Conservation (phyloP, 1,140 invertebrate species). For the Cotesia glomerata region DNA sequence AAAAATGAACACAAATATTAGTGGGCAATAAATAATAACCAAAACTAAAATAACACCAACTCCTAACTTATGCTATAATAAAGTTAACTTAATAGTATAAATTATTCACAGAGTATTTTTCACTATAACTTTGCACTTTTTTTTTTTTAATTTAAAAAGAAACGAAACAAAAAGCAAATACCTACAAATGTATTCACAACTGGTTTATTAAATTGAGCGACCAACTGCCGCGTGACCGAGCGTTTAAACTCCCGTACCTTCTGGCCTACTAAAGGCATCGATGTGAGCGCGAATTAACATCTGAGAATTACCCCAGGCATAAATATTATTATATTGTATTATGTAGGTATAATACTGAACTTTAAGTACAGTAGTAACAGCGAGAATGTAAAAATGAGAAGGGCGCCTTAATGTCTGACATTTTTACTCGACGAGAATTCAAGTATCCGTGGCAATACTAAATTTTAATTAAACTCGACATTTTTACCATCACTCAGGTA, state of each 20-base stretch:
- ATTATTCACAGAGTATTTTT: slow-evolving; percentile 7
- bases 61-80: background rate
- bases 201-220: slow-evolving; percentile 49
- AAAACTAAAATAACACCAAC: background rate
- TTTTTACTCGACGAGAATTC: no score
- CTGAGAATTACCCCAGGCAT: background rate
- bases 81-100: slow-evolving; percentile 11
- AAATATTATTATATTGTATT: background rate
- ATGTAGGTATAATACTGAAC: no score
- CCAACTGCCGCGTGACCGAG: slow-evolving; percentile 41
- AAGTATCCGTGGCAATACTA: no score
- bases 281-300: background rate
- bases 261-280: background rate
- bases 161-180: background rate
- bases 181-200: slow-evolving; percentile 17
- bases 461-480: no score
- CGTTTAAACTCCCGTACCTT: slow-evolving; percentile 41
- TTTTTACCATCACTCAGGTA: no score
- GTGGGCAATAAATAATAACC: background rate
- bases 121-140: background rate
- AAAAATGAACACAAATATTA: background rate
- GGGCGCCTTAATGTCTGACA: no score
- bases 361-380: no score
- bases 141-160: background rate
- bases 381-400: background rate